Conservation (phyloP, 2,797 vertebrate genomes). For the Gastrophryne carolinensis region DNA sequence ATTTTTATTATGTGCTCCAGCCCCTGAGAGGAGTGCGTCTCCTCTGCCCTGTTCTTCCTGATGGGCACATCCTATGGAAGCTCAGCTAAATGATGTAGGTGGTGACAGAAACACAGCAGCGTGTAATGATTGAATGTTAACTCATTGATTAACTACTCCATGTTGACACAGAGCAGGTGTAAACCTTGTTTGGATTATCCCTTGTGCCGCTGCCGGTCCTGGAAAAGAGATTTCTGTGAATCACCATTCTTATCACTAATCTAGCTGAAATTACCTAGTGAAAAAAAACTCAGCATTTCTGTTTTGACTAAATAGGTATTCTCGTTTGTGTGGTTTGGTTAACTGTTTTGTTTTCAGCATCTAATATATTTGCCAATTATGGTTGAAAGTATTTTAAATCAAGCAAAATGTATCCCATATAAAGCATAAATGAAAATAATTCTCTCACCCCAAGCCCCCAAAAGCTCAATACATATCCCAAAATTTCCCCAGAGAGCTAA, state of each 20-base stretch:
- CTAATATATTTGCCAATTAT: too few relatives aligned
- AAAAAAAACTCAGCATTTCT: not conserved
- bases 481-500: too few relatives aligned
- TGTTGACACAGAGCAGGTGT: slow-evolving; percentile 12
- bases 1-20: not conserved
- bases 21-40: not conserved
- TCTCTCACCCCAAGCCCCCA: too few relatives aligned
- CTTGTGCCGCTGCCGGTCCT: not conserved
- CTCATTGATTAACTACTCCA: slow-evolving; percentile 8
- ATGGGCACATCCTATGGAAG: slow-evolving; percentile 5
- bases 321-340: too few relatives aligned
- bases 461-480: too few relatives aligned
- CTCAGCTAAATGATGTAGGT: not conserved
- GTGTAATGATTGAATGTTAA: slow-evolving; percentile 12
- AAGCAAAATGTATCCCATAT: too few relatives aligned
- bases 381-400: too few relatives aligned
- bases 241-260: not conserved
- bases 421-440: too few relatives aligned
- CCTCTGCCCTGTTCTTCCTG: not conserved
- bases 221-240: not conserved
- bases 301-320: too few relatives aligned
- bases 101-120: not conserved
- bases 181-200: slow-evolving; percentile 1
- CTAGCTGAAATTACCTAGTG: not conserved
- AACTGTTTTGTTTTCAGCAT: too few relatives aligned